Conservation (phyloP, 2,888 invertebrate genomes). For the Aethes cnicana region DNA sequence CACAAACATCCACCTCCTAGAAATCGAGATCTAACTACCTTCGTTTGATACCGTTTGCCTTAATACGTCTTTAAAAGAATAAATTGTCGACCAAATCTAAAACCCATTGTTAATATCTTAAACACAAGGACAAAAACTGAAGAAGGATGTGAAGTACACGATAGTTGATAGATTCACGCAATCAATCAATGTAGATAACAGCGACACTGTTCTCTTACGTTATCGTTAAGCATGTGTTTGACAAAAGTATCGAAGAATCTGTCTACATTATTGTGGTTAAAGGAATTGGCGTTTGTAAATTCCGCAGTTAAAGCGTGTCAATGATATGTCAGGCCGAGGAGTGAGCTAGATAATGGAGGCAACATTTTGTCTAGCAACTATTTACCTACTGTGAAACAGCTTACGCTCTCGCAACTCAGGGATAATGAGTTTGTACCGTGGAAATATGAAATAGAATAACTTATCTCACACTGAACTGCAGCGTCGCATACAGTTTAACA, state of each 20-base stretch:
- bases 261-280: slow-evolving; percentile 31
- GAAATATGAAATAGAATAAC: slow-evolving; percentile 52
- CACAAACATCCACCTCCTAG: no score
- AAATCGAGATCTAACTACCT: no score
- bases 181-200: slow-evolving; percentile 25
- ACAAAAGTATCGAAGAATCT: background rate
- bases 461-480: slow-evolving; percentile 35
- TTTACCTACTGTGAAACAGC: slow-evolving; percentile 42
- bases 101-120: background rate
- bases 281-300: slow-evolving; percentile 45
- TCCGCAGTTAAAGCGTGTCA: slow-evolving; percentile 51
- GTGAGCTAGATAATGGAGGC: slow-evolving; percentile 55
- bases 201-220: background rate
- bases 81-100: background rate
- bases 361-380: slow-evolving; percentile 57
- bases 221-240: background rate
- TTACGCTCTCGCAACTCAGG: slow-evolving; percentile 44
- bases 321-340: slow-evolving; percentile 55
- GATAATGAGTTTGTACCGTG: slow-evolving; percentile 58
- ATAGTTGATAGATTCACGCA: slow-evolving; percentile 4
- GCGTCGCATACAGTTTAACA: slow-evolving; percentile 26
- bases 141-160: background rate
- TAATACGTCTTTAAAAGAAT: no score
- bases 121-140: background rate
- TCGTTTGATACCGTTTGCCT: no score